Evolutionary conservation across 2,113 vertebrate species (phyloP).

Genomic region (Athene cunicularia): DNA sequence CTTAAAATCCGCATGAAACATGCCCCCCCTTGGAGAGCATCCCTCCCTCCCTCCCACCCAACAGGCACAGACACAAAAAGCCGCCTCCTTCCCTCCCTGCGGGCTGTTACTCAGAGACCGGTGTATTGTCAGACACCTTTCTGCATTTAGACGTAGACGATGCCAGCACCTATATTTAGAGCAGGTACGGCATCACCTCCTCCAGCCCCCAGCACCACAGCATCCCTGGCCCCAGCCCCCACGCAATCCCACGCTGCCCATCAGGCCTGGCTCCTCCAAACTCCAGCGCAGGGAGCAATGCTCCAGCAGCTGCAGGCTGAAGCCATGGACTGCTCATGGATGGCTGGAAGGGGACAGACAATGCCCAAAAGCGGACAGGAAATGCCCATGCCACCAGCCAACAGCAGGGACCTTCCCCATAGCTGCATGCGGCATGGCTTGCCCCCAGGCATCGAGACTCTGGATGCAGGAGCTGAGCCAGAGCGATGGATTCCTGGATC

Average conservation of each 20-base stretch:
- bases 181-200: not conserved
- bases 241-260: fast-evolving
- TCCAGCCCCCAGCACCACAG: not conserved
- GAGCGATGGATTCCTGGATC: not conserved
- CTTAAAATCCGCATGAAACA: not conserved
- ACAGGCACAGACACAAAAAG: conserved; percentile 16
- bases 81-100: not conserved
- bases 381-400: not conserved
- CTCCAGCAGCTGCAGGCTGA: not conserved
- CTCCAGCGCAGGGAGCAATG: not conserved
- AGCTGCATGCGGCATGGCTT: not conserved
- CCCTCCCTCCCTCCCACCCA: not conserved
- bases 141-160: conserved; percentile 43
- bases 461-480: not conserved
- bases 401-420: not conserved
- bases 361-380: not conserved
- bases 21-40: not conserved
- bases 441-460: fast-evolving
- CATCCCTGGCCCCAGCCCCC: not conserved
- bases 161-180: not conserved
- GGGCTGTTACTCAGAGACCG: conserved; percentile 51
- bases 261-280: not conserved
- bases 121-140: conserved; percentile 45
- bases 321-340: fast-evolving
- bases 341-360: not conserved